Evolutionary conservation across 2,888 invertebrate genomes (phyloP).

Genomic region (Cerceris ruficornis): DNA sequence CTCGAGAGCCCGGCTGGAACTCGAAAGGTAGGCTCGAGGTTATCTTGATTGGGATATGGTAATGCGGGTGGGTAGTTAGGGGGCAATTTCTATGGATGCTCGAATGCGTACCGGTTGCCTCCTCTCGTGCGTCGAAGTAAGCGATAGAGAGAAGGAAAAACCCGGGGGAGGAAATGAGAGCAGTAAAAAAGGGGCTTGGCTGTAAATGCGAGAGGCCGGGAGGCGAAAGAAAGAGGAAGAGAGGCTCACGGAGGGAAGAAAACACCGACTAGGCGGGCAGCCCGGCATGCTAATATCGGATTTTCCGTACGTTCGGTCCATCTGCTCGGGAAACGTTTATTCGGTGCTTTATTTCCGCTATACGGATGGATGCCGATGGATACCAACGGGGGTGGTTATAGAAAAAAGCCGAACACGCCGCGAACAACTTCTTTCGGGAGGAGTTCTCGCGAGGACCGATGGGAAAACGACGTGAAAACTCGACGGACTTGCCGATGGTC

Average conservation of each 20-base stretch:
- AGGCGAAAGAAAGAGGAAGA: slow-evolving; percentile 33
- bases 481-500: slow-evolving; percentile 28
- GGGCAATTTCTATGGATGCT: slow-evolving; percentile 63
- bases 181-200: slow-evolving; percentile 8
- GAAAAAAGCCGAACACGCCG: slow-evolving; percentile 28
- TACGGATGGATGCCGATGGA: slow-evolving; percentile 52
- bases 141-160: slow-evolving; percentile 35
- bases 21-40: slow-evolving; percentile 45
- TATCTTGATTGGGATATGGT: slow-evolving; percentile 70
- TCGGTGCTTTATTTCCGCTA: slow-evolving; percentile 64
- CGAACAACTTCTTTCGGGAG: slow-evolving; percentile 55
- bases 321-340: slow-evolving; percentile 67
- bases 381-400: slow-evolving; percentile 7
- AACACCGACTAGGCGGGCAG: slow-evolving; percentile 69
- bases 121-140: slow-evolving; percentile 36
- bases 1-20: not conserved
- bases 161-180: slow-evolving; percentile 31
- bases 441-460: slow-evolving; percentile 32
- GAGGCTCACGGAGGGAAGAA: slow-evolving; percentile 41
- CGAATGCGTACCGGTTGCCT: slow-evolving; percentile 47
- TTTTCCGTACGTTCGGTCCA: slow-evolving; percentile 65
- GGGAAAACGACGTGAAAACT: slow-evolving; percentile 51
- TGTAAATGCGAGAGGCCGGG: not conserved
- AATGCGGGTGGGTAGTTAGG: slow-evolving; percentile 58
- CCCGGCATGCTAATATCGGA: slow-evolving; percentile 69